These are phyloP conservation scores for Corythornis vintsioides DNA, from an alignment of 2,113 vertebrate species.

Conservation along the genomic window DNA sequence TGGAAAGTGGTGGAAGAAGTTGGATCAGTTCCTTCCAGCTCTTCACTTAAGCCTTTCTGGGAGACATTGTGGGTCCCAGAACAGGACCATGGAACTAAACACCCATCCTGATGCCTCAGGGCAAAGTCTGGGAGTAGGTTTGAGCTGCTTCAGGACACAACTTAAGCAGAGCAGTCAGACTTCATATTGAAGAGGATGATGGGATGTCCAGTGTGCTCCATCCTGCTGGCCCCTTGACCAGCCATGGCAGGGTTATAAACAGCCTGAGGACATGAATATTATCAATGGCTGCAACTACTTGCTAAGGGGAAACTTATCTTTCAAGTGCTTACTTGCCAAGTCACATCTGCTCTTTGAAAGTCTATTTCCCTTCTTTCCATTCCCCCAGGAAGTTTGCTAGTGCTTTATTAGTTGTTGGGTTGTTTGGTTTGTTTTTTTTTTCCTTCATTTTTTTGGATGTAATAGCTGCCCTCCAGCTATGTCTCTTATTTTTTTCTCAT, in stretches of 20 bases:
- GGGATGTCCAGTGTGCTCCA: background rate
- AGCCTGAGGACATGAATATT: background rate
- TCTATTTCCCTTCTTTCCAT: constrained; percentile 6
- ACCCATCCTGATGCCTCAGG: background rate
- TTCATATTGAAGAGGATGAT: background rate
- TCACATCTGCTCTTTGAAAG: constrained; percentile 37
- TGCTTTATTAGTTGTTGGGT: background rate
- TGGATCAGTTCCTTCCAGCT: background rate
- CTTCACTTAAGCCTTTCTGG: background rate
- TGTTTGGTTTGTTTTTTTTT: background rate
- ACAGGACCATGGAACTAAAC: background rate
- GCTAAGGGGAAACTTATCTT: background rate
- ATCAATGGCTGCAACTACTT: background rate
- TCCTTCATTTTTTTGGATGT: background rate
- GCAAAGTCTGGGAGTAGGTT: background rate
- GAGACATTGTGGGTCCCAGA: background rate
- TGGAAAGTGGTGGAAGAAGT: background rate
- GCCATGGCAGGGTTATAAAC: background rate
- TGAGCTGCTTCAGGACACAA: background rate
- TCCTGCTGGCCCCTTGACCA: background rate
- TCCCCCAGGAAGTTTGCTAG: constrained; percentile 26
- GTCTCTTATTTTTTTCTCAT: background rate
- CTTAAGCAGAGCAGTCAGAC: background rate
- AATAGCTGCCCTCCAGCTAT: constrained; percentile 28
- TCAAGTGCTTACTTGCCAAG: background rate